These are phyloP conservation scores for Brachionus angularis DNA, from an alignment of 1,140 invertebrate genomes.

Conservation along the genomic window DNA sequence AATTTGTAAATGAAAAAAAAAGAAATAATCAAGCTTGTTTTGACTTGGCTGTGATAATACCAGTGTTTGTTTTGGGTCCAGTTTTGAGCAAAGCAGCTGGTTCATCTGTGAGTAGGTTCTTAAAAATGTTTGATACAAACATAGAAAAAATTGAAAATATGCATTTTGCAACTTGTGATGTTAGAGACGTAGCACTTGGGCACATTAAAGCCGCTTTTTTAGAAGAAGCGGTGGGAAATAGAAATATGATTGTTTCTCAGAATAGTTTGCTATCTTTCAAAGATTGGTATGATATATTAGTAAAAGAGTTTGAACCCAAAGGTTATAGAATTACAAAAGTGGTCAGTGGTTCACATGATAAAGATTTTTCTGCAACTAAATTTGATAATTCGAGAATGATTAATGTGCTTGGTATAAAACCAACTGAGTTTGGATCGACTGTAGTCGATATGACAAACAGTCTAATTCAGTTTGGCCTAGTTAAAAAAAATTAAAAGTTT, in stretches of 20 bases:
- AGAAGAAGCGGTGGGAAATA: conserved; percentile 58
- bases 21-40: conserved; percentile 51
- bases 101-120: conserved; percentile 16
- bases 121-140: not conserved
- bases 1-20: conserved; percentile 58
- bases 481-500: conserved; percentile 52
- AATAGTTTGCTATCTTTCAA: not conserved
- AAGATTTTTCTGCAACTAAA: not conserved
- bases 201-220: conserved; percentile 62
- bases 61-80: conserved; percentile 61
- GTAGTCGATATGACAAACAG: conserved; percentile 60
- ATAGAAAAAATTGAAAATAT: not conserved
- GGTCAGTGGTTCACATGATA: not conserved
- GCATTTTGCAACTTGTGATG: conserved; percentile 57
- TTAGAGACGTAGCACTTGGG: conserved; percentile 62
- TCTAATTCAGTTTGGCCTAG: conserved; percentile 59
- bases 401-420: conserved; percentile 56
- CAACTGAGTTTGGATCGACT: conserved; percentile 54
- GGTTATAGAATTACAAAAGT: conserved; percentile 4
- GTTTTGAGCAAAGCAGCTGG: conserved; percentile 50
- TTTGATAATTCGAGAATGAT: conserved; percentile 50
- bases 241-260: conserved; percentile 5
- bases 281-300: conserved; percentile 14
- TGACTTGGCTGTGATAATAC: conserved; percentile 62
- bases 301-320: not conserved